Base-by-base conservation (phyloP, 2,888 invertebrate genomes). In the Argyresthia albistria region DNA sequence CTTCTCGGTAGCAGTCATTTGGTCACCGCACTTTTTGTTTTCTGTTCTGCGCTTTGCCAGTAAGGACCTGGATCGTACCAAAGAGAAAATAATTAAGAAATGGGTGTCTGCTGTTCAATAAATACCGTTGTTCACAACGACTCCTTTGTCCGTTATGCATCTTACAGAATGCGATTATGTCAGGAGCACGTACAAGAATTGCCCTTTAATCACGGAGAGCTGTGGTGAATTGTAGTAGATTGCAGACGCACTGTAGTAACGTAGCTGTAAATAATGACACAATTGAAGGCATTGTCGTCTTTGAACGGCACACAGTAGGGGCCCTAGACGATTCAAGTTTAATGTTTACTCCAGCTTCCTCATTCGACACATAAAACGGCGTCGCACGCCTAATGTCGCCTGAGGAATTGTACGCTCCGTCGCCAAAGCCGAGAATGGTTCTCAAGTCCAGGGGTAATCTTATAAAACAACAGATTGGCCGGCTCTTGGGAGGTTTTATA, bases 261-360 rank as follows among this genome's bases (percentile, higher is more conserved):
- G 67, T 83, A 84, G 80, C 84, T 82, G 84, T 86, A 82, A 76
- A 73, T 83, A 83, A 84, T 82, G 70, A 78, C 74, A 79, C 76
- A 76, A 80, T 73, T 73, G 74, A 58, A 66, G 66, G 69, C 64
- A 69, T 69, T 73, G 68, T 71, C 50, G 50, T 50, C 46, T 36
- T 43, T 35, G 12, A 12, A 35, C 47, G 12, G 11, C 53, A 39
- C 43, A 48, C 53, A 48, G 48, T 48, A 53, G 48, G 43, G 35
- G 35, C 53, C 12, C 25, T 43, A 52, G 11, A 51, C 48, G 11
- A 35, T 46, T 46, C 46, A 46, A 25, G 25, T 25, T 25, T 25
- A 25, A 25, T 25, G 16, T 50, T 35, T 4, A 43, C 50, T 43
- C n/a, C 25, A 50, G 50, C 42, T 43, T 43, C 43, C 43, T 50